Base-by-base conservation (phyloP, 2,888 invertebrate species). In the Noctuana brunneofusca region DNA sequence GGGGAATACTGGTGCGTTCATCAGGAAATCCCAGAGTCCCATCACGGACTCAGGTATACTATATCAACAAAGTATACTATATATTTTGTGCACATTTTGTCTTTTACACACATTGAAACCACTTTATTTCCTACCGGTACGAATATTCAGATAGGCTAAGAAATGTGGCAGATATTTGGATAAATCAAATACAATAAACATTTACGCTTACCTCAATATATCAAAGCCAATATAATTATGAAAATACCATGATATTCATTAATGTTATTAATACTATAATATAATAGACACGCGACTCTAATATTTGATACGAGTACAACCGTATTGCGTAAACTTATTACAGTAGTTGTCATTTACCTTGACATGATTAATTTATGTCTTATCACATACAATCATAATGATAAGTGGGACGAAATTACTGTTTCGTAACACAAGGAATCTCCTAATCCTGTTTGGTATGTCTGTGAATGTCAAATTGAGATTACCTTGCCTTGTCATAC, bases 391-490 rank as follows among this genome's bases (percentile, higher is more conserved):
- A 62, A 62, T 48, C 38, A n/a, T 54, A 49, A 62, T 54, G 54
- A 48, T 54, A 62, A 49, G 60, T 62, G 48, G 60, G 54, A 48
- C 60, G 8, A 58, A 58, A 46, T 54, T 48, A 55, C 18, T 49
- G 14, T 62, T 62, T 62, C 54, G 54, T 62, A 55, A 55, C 48
- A 54, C 48, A 55, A 54, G 60, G 60, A 62, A 54, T 62, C 60
- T 55, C 54, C 22, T 62, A 62, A 62, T 62, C 60, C 60, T 55
- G 27, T 24, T 38, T 32, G 18, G 58, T 50, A 53, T 55, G 16
- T 55, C 48, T 55, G 38, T 60, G 54, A 60, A 62, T 62, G 60
- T 62, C 60, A 62, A 62, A 48, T 55, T 20, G 22, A 24, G 16
- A n/a, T 57, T 32, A 49, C 46, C 57, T 49, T 14, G n/a, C 24